Evolutionary conservation across 2,888 invertebrate species (phyloP), one percentile per base, ranked within the genome.

Genomic region (Teinopalpus imperialis): DNA sequence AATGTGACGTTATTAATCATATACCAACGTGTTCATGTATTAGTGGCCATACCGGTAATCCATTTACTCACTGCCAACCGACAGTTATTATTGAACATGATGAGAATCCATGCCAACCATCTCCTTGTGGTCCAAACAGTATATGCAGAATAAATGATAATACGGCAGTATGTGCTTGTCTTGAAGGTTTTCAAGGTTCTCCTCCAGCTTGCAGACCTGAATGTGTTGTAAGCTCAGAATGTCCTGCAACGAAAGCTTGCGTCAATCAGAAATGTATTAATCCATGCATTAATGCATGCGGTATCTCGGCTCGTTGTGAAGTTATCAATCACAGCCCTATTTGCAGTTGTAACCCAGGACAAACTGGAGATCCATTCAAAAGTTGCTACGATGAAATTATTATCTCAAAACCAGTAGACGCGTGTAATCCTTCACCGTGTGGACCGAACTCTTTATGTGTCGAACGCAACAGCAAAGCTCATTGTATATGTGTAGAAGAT

Each of bases 291-390:
- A 94, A 94, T 49, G 93, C 94, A 18, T 96, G 96, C 72, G 96
- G 96, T 5, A 79, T 91, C 12, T 92, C 91, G 43, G 95, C 96
- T 1, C 82, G 92, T 23, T 97, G 97, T 72, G 92, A 93, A 60
- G 95, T 96, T 1, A 92, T 95, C 20, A 95, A 95, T 69, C 96
- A 97, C 67, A 95, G 95, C 69, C 96, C 96, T 7, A 93, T 96
- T 47, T 97, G 97, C 69, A 94, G 93, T 54, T 97, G 97, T 66
- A 93, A 93, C 43, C 77, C 91, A 10, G 93, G 93, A 10, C 92
- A 93, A 74, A 92, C 93, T 13, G 95, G 95, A 24, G 95, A 95
- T 91, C 95, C 95, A 39, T 94, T 95, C 79, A 92, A 92, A 68
- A 92, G 93, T 56, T 94, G 94, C 66, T 89, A 91, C 51, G 91